Conservation (phyloP, 30 jellyfish, hydroid and myxozoan species). For the Phacellophora camtschatica region DNA sequence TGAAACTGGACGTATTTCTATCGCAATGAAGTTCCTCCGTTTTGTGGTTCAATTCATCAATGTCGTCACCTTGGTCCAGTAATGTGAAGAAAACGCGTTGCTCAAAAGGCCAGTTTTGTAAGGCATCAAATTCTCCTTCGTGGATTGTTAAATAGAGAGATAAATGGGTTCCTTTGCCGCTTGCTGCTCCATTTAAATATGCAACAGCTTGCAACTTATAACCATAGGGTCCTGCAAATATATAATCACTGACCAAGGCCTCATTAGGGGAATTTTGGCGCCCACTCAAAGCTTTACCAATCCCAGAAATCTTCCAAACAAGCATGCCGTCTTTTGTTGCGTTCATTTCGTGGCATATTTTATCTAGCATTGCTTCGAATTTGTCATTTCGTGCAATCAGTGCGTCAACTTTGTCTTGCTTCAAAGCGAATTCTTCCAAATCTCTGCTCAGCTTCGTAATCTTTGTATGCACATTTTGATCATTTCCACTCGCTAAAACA, state of each 20-base stretch:
- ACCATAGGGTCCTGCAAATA: slow-evolving; percentile 55
- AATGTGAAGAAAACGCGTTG: slow-evolving; percentile 11
- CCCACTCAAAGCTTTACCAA: neutral
- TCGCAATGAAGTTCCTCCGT: slow-evolving; percentile 28
- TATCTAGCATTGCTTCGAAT: neutral
- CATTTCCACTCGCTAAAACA: no score
- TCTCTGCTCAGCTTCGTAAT: neutral
- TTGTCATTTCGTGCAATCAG: neutral
- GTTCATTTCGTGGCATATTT: neutral
- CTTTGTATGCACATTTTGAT: neutral
- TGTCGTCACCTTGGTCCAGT: neutral
- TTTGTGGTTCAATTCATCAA: neutral
- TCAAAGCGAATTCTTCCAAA: neutral
- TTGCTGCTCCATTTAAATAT: slow-evolving; percentile 41
- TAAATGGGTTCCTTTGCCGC: slow-evolving; percentile 48
- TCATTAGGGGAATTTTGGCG: neutral
- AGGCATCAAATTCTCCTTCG: slow-evolving; percentile 40
- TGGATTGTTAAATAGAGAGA: slow-evolving; percentile 38
- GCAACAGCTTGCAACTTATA: slow-evolving; percentile 46
- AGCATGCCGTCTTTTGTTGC: slow-evolving; percentile 36
- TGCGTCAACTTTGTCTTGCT: slow-evolving; percentile 8
- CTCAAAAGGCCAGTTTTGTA: slow-evolving; percentile 48
- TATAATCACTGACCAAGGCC: slow-evolving; percentile 11
- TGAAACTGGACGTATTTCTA: slow-evolving; percentile 30
- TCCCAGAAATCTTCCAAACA: slow-evolving; percentile 22